Evolutionary conservation across 1,140 invertebrate species (phyloP), one percentile per base, ranked within the genome.

Genomic region (Drosophila lowei): DNA sequence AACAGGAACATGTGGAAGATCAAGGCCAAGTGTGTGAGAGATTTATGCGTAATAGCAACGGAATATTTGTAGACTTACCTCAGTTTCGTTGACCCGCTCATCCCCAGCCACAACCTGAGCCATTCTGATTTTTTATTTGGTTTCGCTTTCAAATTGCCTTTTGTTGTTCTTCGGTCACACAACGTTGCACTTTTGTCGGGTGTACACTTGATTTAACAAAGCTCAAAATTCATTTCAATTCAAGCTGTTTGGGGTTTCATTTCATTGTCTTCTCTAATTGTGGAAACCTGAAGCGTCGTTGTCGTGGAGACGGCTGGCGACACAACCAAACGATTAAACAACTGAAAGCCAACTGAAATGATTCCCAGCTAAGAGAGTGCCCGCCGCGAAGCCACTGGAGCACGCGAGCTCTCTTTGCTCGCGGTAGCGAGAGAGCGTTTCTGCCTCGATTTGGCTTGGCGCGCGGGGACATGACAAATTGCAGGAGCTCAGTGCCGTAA

Each of bases 281-380:
- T 71, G 50, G 15, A 54, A 72, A 50, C 56, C 67, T 60, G 28
- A 44, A 15, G 48, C 0, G 46, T 38, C 56, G 81, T 86, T 72
- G 77, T 67, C 81, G 77, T 90, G 58, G 85, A 62, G 57, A 81
- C 74, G 60, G 28, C 23, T 61, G n/a, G 54, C 63, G 43, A 68
- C 74, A 88, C 88, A 90, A 88, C 88, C 84, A 66, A 86, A 81
- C 88, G 83, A 85, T 74, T 77, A 62, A 90, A 88, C 88, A 85
- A 81, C 65, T 72, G 65, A 66, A 75, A 65, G 28, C 52, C 34
- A 58, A 90, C 79, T 90, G 74, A 90, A 79, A 49, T 48, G 25
- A 28, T 11, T 50, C 50, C 59, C 13, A 42, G 43, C 28, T 44
- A 59, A 62, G 55, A 76, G 63, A 59, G 53, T 38, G 8, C 47